phyloP scores from a whole-genome alignment of 2,888 invertebrate species.

The Fragum fragum region DNA sequence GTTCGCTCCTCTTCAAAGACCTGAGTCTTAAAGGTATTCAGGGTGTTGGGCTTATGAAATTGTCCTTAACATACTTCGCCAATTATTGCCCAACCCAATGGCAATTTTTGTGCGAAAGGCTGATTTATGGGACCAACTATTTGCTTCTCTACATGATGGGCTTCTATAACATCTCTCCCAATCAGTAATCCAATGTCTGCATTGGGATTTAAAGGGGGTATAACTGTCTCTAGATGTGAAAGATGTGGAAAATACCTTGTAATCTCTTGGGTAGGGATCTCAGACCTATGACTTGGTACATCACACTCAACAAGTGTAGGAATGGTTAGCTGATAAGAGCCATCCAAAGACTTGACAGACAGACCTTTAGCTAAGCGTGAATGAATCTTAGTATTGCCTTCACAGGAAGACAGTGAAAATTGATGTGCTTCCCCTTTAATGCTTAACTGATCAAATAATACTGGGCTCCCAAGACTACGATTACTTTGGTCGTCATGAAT shows the following conservation, averaged over 20 bases:
- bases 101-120: neutral
- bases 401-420: neutral
- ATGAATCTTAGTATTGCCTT: too few relatives aligned
- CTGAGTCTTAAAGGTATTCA: neutral
- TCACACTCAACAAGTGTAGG: constrained; percentile 20
- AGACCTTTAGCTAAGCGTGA: too few relatives aligned
- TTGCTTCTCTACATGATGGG: neutral
- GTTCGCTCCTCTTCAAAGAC: neutral
- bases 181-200: neutral
- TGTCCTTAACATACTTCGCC: neutral
- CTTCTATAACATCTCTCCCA: neutral
- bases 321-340: neutral
- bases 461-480: constrained; percentile 35
- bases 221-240: neutral
- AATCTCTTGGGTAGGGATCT: neutral
- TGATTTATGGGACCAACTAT: neutral
- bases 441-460: constrained; percentile 19
- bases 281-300: neutral
- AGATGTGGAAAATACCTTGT: neutral
- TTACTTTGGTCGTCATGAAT: constrained; percentile 56
- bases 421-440: neutral
- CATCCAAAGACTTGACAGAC: constrained; percentile 12
- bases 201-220: neutral
- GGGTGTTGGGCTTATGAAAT: neutral
- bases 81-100: neutral